These are phyloP conservation scores for Eustalomyia histrio DNA, from an alignment of 2,888 invertebrate genomes.

Conservation along the genomic window DNA sequence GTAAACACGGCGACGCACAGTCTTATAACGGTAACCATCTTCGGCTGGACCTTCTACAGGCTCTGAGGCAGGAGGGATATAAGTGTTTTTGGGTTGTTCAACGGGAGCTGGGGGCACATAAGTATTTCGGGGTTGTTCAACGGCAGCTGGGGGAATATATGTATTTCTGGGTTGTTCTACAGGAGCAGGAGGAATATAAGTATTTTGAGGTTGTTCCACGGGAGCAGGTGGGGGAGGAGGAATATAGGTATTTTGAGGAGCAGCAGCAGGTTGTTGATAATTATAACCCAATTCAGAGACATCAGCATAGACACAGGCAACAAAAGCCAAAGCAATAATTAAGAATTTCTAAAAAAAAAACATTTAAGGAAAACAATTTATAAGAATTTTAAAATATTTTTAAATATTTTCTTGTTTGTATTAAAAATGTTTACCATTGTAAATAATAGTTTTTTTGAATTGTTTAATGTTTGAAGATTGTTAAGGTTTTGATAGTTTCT, in stretches of 20 bases:
- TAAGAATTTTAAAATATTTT: constrained; percentile 10
- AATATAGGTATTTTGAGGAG: constrained; percentile 33
- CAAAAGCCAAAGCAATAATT: constrained; percentile 44
- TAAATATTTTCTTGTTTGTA: too few species aligned
- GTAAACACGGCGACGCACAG: constrained; percentile 59
- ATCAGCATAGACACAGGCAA: constrained; percentile 54
- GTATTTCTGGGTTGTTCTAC: constrained; percentile 20
- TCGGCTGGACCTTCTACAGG: constrained; percentile 17
- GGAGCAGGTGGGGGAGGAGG: constrained; percentile 33
- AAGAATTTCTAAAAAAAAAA: constrained; percentile 51
- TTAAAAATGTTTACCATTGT: constrained; percentile 45
- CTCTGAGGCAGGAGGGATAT: constrained; percentile 52
- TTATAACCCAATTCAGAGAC: constrained; percentile 59
- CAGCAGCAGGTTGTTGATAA: constrained; percentile 42
- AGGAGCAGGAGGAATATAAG: constrained; percentile 32
- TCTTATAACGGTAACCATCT: constrained; percentile 66
- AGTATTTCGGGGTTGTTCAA: not conserved
- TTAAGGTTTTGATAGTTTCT: constrained; percentile 28
- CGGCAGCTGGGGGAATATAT: constrained; percentile 35
- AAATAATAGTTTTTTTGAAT: not conserved
- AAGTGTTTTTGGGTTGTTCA: constrained; percentile 37
- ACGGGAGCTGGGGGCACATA: constrained; percentile 52
- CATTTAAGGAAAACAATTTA: too few species aligned
- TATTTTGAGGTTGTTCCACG: not conserved
- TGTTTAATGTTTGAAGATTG: constrained; percentile 13